These are phyloP conservation scores for Drosophila melanogaster DNA, from an alignment of 1,140 invertebrate species.

Conservation along the genomic window DNA sequence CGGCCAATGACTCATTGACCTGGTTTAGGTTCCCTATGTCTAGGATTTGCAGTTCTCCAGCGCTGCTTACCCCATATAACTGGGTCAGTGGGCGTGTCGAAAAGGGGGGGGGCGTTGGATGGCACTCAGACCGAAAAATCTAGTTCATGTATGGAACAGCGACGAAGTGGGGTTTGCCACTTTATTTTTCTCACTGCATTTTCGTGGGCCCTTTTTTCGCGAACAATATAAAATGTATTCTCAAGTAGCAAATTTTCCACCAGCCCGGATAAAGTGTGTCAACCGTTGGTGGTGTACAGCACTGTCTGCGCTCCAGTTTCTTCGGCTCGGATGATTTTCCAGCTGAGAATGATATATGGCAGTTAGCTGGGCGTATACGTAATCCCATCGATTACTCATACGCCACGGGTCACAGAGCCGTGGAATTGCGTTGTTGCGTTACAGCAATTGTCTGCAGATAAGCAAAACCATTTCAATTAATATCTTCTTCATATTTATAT, in stretches of 20 bases:
- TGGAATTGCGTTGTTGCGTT: conserved; percentile 31
- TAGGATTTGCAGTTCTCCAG: conserved; percentile 32
- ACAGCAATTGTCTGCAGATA: conserved; percentile 16
- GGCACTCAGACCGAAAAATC: conserved; percentile 58
- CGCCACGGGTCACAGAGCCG: conserved; percentile 9
- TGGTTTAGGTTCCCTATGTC: conserved; percentile 47
- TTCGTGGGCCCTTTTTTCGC: conserved; percentile 20
- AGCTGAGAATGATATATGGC: neutral
- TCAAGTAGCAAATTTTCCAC: conserved; percentile 15
- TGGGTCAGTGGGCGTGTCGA: conserved; percentile 65
- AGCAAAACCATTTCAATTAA: conserved; percentile 27
- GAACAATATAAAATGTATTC: conserved; percentile 34
- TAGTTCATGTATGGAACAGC: conserved; percentile 52
- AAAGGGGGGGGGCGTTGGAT: neutral
- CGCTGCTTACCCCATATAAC: conserved; percentile 33
- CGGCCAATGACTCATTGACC: conserved; percentile 80
- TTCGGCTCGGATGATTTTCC: neutral
- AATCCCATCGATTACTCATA: conserved; percentile 41
- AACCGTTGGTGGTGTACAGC: conserved; percentile 21
- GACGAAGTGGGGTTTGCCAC: neutral
- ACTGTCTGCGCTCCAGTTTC: conserved; percentile 28
- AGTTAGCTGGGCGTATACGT: conserved; percentile 19
- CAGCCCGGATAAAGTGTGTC: conserved; percentile 27
- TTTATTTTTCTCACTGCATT: conserved; percentile 2
- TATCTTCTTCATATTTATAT: conserved; percentile 20